Percentiles rank a stretch among this genome's conserved stretches.
phyloP scores from a whole-genome alignment of 2,113 vertebrate species.

The Clarias batrachus region DNA sequence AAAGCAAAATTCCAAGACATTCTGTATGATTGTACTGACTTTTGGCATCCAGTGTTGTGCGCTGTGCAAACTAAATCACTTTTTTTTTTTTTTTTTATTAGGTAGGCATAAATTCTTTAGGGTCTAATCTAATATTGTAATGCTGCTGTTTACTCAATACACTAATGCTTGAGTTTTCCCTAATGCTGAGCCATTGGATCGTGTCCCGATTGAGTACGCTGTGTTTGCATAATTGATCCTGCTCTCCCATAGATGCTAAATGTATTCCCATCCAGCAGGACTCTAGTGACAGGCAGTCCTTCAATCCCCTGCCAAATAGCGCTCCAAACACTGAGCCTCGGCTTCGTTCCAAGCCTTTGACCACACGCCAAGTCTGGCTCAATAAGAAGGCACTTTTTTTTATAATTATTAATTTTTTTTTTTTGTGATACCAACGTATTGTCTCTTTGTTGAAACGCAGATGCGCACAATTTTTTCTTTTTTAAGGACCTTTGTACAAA shows the following conservation, averaged over 20 bases:
- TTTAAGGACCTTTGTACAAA: neutral
- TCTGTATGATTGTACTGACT: neutral
- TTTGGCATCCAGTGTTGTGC: conserved; percentile 59
- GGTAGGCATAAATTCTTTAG: conserved; percentile 57
- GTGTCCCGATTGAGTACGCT: conserved; percentile 51
- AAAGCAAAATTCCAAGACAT: neutral
- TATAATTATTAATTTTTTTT: neutral
- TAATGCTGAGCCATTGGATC: conserved; percentile 48
- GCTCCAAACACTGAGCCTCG: conserved; percentile 45
- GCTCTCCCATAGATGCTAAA: conserved; percentile 32
- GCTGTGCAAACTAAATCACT: conserved; percentile 42
- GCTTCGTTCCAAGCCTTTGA: conserved; percentile 51
- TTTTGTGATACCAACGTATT: conserved; percentile 43
- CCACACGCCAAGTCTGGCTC: conserved; percentile 51
- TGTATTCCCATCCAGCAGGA: conserved; percentile 51
- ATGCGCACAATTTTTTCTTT: neutral
- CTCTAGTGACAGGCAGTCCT: conserved; percentile 42
- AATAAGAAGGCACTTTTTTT: neutral
- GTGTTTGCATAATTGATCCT: conserved; percentile 64
- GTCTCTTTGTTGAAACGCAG: conserved; percentile 25
- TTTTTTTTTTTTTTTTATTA: conserved; percentile 43
- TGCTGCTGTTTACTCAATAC: conserved; percentile 54
- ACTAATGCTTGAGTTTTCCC: conserved; percentile 59
- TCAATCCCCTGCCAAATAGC: conserved; percentile 39
- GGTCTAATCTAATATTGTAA: conserved; percentile 58